phyloP scores from a whole-genome alignment of 2,113 vertebrate species.

The Taxidea taxus region DNA sequence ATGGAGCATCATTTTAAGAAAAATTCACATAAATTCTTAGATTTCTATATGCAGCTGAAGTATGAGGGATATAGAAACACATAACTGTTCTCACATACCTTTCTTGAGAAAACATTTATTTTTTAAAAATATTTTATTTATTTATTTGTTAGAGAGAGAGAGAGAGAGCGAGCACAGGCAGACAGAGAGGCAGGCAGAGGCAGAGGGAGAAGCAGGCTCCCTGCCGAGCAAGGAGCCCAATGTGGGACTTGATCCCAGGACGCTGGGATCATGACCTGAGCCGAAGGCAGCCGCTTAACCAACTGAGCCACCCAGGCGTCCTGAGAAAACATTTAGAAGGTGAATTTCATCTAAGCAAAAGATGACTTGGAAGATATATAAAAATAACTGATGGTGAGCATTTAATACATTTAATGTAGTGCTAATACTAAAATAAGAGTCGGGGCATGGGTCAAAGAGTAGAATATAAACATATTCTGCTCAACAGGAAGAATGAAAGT shows the following conservation, averaged over 20 bases:
- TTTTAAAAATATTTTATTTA: no score
- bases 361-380: neutral
- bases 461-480: neutral
- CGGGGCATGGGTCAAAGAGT: neutral
- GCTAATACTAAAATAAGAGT: neutral
- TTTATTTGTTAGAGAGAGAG: no score
- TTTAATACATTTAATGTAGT: neutral
- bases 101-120: slow-evolving; percentile 9
- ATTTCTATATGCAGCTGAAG: neutral
- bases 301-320: no score
- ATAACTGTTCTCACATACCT: neutral
- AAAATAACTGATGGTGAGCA: neutral
- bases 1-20: neutral
- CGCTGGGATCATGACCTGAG: no score
- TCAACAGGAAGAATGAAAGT: neutral
- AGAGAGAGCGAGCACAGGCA: no score
- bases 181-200: no score
- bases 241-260: no score
- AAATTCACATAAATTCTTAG: neutral
- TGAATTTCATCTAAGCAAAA: neutral
- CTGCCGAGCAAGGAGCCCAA: no score
- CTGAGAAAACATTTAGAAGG: neutral
- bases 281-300: no score
- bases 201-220: no score
- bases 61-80: neutral